These are phyloP conservation scores for Stenopsyche tienmushanensis DNA, from an alignment of 1,140 invertebrate species.

Conservation along the genomic window DNA sequence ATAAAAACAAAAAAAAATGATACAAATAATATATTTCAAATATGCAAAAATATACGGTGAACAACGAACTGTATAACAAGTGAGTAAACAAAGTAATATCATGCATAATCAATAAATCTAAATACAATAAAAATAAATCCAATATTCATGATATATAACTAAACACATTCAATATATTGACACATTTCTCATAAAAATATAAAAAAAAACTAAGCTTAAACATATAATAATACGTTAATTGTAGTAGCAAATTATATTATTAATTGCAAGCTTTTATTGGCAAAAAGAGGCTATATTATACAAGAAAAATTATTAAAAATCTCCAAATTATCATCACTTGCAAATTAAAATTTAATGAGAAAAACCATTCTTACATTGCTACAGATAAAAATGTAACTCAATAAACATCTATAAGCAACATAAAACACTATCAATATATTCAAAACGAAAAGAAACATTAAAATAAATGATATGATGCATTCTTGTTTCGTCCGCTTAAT, in stretches of 20 bases:
- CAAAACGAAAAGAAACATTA: conserved; percentile 42
- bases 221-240: neutral
- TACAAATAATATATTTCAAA: conserved; percentile 17
- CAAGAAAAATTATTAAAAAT: no score
- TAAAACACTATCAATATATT: neutral
- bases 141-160: neutral
- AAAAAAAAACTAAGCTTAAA: conserved; percentile 11
- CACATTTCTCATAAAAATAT: neutral
- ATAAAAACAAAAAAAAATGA: neutral
- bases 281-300: no score
- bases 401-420: neutral
- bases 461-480: conserved; percentile 60
- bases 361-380: no score
- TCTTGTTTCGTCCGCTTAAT: conserved; percentile 46
- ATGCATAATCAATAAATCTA: neutral
- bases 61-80: conserved; percentile 4
- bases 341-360: no score
- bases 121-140: neutral
- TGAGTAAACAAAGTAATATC: conserved; percentile 8
- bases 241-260: neutral
- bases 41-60: conserved; percentile 1
- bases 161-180: neutral
- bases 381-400: no score
- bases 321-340: no score
- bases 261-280: no score